These are phyloP conservation scores for Ceratitis capitata DNA, from an alignment of 1,140 invertebrate genomes.

Conservation along the genomic window DNA sequence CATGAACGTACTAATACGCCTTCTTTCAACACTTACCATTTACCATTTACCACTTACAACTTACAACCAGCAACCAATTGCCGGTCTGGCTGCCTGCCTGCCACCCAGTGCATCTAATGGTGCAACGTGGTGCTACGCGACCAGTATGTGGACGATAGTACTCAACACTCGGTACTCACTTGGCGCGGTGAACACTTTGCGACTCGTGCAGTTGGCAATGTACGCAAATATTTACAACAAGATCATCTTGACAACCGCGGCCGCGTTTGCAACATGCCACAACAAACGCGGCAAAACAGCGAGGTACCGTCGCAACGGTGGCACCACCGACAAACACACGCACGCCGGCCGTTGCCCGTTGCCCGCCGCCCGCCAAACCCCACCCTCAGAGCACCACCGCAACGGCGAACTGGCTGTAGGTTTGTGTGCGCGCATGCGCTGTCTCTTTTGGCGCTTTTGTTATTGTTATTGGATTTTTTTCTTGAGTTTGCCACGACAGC, in stretches of 20 bases:
- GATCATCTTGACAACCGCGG: constrained; percentile 33
- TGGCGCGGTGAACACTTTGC: not conserved
- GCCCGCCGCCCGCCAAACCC: too few relatives aligned
- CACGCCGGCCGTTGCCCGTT: too few relatives aligned
- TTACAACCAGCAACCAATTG: not conserved
- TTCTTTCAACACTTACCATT: constrained; percentile 59
- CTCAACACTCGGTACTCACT: not conserved
- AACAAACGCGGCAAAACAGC: not conserved
- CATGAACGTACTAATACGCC: constrained; percentile 47
- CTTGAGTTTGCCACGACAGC: not conserved
- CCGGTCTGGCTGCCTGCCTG: not conserved
- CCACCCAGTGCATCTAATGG: constrained; percentile 9
- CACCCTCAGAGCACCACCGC: too few relatives aligned
- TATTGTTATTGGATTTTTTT: not conserved
- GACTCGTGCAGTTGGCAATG: not conserved
- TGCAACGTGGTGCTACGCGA: not conserved
- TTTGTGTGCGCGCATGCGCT: not conserved
- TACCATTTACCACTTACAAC: constrained; percentile 46
- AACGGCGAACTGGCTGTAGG: not conserved
- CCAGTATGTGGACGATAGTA: not conserved
- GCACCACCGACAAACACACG: too few relatives aligned
- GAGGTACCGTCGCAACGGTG: not conserved
- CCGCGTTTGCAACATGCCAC: constrained; percentile 18
- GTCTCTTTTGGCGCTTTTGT: not conserved
- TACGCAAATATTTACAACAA: constrained; percentile 60